Percentiles rank a stretch among this genome's conserved stretches.
Evolutionary conservation across 2,888 invertebrate species (phyloP).

Genomic region (Mesorhabditis spiculigera): DNA sequence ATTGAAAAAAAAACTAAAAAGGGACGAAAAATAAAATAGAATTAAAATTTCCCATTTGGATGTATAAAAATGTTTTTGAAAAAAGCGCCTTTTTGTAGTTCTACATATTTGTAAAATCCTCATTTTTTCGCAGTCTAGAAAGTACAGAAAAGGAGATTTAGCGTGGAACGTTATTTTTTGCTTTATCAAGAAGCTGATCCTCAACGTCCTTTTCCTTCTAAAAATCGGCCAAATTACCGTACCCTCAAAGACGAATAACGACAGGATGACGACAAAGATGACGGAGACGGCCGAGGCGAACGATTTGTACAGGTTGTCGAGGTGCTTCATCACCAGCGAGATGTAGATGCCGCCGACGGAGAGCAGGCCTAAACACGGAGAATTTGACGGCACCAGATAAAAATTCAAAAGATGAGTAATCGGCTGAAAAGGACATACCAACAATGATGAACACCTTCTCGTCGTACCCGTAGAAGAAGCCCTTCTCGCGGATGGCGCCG

Average conservation of each 20-base stretch:
- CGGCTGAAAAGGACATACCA: conserved; percentile 27
- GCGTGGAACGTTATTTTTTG: too few relatives aligned
- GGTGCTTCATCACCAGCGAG: conserved; percentile 58
- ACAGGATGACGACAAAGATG: conserved; percentile 31
- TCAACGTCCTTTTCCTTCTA: not conserved
- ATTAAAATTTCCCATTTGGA: too few relatives aligned
- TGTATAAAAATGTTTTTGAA: too few relatives aligned
- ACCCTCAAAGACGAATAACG: not conserved
- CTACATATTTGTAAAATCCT: too few relatives aligned
- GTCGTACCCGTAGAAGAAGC: conserved; percentile 58
- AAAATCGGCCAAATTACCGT: not conserved
- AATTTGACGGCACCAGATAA: too few relatives aligned
- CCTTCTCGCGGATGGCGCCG: conserved; percentile 36
- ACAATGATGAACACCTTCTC: conserved; percentile 50
- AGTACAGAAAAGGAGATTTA: too few relatives aligned
- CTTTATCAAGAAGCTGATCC: not conserved
- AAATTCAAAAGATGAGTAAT: conserved; percentile 1
- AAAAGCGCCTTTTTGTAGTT: too few relatives aligned
- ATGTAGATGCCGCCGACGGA: conserved; percentile 57
- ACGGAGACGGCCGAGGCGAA: conserved; percentile 59
- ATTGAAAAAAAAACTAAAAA: too few relatives aligned
- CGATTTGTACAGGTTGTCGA: conserved; percentile 58
- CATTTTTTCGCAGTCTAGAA: too few relatives aligned
- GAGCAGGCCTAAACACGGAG: conserved; percentile 39
- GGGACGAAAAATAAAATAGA: too few relatives aligned